These are phyloP conservation scores for Microctenopoma lineatum DNA, from an alignment of 2,797 vertebrate species.

Conservation along the genomic window DNA sequence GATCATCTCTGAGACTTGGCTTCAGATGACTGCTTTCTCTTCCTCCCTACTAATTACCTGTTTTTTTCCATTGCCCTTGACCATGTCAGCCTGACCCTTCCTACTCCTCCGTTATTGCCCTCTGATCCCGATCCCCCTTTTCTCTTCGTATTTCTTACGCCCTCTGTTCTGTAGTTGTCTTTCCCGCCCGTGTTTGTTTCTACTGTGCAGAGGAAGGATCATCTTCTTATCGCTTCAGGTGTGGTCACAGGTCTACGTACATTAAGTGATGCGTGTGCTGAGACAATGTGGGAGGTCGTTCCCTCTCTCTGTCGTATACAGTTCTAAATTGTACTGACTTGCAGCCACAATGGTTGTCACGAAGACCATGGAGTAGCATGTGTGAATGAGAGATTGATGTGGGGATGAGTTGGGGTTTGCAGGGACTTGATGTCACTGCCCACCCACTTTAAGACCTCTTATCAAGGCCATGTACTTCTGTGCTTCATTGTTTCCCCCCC, in stretches of 20 bases:
- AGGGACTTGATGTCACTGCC: conserved; percentile 51
- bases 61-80: conserved; percentile 10
- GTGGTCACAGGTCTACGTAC: conserved; percentile 41
- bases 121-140: neutral
- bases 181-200: neutral
- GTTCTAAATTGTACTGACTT: conserved; percentile 74
- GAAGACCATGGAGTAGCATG: conserved; percentile 51
- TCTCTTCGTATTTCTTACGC: neutral
- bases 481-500: conserved; percentile 31
- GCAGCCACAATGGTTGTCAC: conserved; percentile 65
- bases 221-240: conserved; percentile 69
- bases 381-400: conserved; percentile 43
- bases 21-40: conserved; percentile 25
- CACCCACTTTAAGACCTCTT: conserved; percentile 53
- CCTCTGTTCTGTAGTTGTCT: neutral
- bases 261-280: conserved; percentile 22
- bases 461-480: conserved; percentile 42
- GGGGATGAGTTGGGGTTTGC: conserved; percentile 47
- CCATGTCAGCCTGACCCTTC: conserved; percentile 10
- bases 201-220: conserved; percentile 47
- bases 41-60: conserved; percentile 34
- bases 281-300: conserved; percentile 70
- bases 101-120: neutral
- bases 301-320: conserved; percentile 28
- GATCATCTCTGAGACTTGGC: neutral